Evolutionary conservation across 2,888 invertebrate species (phyloP).

Genomic region (Eupithecia subfuscata): DNA sequence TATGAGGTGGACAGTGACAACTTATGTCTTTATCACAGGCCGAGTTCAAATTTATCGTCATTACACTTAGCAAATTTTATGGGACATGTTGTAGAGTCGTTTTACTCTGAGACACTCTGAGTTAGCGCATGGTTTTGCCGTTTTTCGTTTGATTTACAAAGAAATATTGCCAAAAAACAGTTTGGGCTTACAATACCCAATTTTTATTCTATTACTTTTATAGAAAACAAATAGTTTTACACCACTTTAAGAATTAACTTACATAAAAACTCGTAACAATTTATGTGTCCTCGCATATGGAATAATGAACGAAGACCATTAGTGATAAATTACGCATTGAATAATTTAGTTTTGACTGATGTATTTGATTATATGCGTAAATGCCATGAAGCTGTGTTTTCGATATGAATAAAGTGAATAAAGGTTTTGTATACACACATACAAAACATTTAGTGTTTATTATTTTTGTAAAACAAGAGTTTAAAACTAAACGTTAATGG

Average conservation of each 20-base stretch:
- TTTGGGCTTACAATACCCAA: too few species aligned
- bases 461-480: too few species aligned
- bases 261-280: neutral
- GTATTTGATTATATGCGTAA: neutral
- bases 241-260: neutral
- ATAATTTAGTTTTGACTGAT: neutral
- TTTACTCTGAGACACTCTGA: neutral
- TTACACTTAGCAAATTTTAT: neutral
- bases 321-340: neutral
- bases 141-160: neutral
- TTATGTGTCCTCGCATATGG: neutral
- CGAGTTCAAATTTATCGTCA: neutral
- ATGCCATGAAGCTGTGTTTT: too few species aligned
- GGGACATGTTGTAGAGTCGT: neutral
- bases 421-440: too few species aligned
- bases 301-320: neutral
- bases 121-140: neutral
- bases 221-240: neutral
- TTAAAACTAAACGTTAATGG: too few species aligned
- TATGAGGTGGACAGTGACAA: conserved; percentile 11
- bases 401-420: too few species aligned
- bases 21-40: conserved; percentile 18
- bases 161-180: too few species aligned
- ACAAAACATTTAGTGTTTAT: too few species aligned
- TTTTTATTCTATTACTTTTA: neutral